Base-by-base conservation (phyloP, 2,888 invertebrate species). In the Macaria liturata region DNA sequence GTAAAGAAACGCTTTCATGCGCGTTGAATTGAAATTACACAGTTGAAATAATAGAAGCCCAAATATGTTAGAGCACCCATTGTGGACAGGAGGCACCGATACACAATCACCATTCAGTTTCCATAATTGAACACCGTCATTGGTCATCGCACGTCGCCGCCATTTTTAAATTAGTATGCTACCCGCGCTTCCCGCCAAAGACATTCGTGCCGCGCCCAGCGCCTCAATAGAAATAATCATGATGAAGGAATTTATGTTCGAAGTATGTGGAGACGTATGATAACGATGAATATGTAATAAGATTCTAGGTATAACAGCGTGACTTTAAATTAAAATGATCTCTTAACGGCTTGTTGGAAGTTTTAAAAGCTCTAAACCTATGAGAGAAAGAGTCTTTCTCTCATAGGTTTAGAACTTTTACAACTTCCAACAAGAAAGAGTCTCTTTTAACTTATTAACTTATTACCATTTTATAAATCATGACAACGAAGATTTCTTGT, bases 191-290 rank as follows among this genome's bases (percentile, higher is more conserved):
- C 76, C 84, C 83, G 83, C 83, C 86, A 86, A 89, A 88, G 86
- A 81, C 83, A 80, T 84, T 81, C 83, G 81, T 79, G 83, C 86
- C 88, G 86, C 88, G 80, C 84, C 88, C 86, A 83, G 76, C 78
- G 75, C 75, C 66, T 82, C 86, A 82, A 88, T 86, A 84, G 86
- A 90, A 86, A 86, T 85, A 89, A 90, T 90, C 88, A 88, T 83
- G 86, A 76, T 83, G 76, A 80, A 80, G 86, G 88, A 88, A 90
- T 90, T 87, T 83, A 81, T 86, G 85, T 82, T 81, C 80, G 76
- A 69, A 67, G 72, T 49, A 45, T 63, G 59, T 58, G 50, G 50
- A 46, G 49, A 55, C 52, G 50, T 62, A 62, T 62, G 58, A 56
- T 62, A 58, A 53, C 53, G 58, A 58, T 62, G 58, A 58, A 62